Base-by-base conservation (phyloP, 2,113 vertebrate genomes). In the Entomyzon cyanotis region DNA sequence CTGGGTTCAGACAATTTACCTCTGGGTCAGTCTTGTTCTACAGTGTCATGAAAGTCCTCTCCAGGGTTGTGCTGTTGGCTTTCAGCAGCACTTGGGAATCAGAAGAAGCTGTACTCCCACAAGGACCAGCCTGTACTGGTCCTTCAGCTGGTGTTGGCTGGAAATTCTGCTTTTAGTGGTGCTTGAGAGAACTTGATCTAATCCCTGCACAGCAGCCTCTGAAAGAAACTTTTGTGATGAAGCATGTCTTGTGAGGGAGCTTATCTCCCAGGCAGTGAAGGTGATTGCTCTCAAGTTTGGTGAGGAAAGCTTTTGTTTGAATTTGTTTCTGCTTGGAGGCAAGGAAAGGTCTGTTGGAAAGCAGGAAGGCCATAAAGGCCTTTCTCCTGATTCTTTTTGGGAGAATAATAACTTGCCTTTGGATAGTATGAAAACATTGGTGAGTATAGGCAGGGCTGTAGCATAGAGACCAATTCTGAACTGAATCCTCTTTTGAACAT, bases 191-290 rank as follows among this genome's bases (percentile, higher is more conserved):
- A 55, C 60, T 64, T 60, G 60, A 88, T 88, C 67, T 79, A 73
- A 80, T 83, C 39, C 41, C 24, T 39, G 18, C 46, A 71, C 44
- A 9, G 91, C 87, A 82, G 84, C 44, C 81, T 85, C 76, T 90
- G 79, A 92, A 94, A 91, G 89, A 69, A 80, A 31, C 85, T 69
- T 68, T 53, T 95, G 70, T 95, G 89, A 79, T 83, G 78, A 56
- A 67, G 78, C 82, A 31, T 79, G 70, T 79, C 87, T 85, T 73
- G 46, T 85, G 84, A 93, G 75, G 71, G 63, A 42, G 90, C 68
- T 94, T 52, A 70, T 83, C 75, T 87, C 49, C 58, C 49, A 35
- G 39, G 30, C 35, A 77, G 55, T 71, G 64, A 62, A 70, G 33
- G 58, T 50, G 70, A 30, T 20, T 39, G 67, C 55, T 87, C 12